Conservation (phyloP, 2,888 invertebrate species). For the Drosophila tripunctata region DNA sequence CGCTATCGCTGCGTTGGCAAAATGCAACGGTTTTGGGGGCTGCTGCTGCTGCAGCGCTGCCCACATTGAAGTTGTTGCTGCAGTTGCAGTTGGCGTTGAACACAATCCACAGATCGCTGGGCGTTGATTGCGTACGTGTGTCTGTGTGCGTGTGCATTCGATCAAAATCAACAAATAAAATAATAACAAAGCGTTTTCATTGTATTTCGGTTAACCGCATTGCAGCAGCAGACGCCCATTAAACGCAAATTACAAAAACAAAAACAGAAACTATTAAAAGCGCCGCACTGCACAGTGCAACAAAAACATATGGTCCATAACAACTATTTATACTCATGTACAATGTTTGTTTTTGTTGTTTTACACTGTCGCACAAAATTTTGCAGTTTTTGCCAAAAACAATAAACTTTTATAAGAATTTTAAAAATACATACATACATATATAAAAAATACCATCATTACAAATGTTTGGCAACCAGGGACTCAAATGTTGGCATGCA, state of each 20-base stretch:
- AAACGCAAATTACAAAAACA: conserved; percentile 40
- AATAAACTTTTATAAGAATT: background rate
- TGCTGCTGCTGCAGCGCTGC: conserved; percentile 24
- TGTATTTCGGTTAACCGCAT: conserved; percentile 73
- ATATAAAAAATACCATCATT: background rate
- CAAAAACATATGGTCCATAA: conserved; percentile 17
- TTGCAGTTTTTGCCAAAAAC: background rate
- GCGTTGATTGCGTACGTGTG: conserved; percentile 48
- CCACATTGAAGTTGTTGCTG: conserved; percentile 34
- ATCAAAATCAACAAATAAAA: conserved; percentile 58
- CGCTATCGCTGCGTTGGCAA: conserved; percentile 58
- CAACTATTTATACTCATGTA: too few species aligned
- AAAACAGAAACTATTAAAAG: conserved; percentile 57
- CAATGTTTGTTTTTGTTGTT: too few species aligned
- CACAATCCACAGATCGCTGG: conserved; percentile 40
- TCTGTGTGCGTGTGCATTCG: conserved; percentile 21
- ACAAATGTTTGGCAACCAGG: too few species aligned
- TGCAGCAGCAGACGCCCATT: conserved; percentile 61
- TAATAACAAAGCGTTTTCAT: conserved; percentile 65
- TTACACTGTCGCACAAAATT: conserved; percentile 34
- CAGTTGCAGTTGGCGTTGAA: conserved; percentile 7
- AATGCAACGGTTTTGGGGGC: conserved; percentile 4
- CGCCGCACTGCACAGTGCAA: conserved; percentile 35
- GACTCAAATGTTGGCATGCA: too few species aligned
- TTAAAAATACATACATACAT: background rate